Evolutionary conservation across 2,888 invertebrate species (phyloP).

Genomic region (Drosophila pegasa): DNA sequence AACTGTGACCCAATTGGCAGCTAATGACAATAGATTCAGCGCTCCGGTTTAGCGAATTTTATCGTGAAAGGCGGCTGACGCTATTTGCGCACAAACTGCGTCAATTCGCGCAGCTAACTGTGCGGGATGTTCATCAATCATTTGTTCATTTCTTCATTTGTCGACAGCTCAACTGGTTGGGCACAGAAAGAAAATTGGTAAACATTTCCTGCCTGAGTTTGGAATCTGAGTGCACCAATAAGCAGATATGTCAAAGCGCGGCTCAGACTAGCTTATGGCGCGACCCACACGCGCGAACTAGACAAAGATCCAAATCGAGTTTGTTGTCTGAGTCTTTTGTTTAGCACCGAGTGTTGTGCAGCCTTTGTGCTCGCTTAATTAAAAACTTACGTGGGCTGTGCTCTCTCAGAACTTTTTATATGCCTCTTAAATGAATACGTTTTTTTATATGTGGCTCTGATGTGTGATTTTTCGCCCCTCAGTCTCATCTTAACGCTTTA

Average conservation of each 20-base stretch:
- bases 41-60: conserved; percentile 43
- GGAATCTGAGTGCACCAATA: conserved; percentile 61
- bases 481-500: conserved; percentile 12
- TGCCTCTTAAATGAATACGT: conserved; percentile 14
- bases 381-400: conserved; percentile 30
- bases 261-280: conserved; percentile 16
- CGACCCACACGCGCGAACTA: conserved; percentile 34
- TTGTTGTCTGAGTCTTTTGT: conserved; percentile 60
- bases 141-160: conserved; percentile 46
- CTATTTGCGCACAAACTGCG: conserved; percentile 55
- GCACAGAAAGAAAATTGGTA: conserved; percentile 49
- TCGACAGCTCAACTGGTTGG: conserved; percentile 9
- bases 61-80: conserved; percentile 56
- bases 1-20: conserved; percentile 55
- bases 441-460: conserved; percentile 10
- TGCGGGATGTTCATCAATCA: conserved; percentile 50
- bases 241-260: conserved; percentile 58
- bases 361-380: conserved; percentile 27
- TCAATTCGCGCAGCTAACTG: conserved; percentile 57
- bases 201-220: conserved; percentile 56
- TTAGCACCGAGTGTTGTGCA: conserved; percentile 10
- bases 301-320: conserved; percentile 44
- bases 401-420: conserved; percentile 15
- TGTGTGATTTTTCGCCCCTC: conserved; percentile 50
- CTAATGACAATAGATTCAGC: conserved; percentile 56